Percentiles rank a stretch among this genome's conserved stretches.
Conservation (phyloP, 2,113 vertebrate genomes). For the Nothocercus julius region DNA sequence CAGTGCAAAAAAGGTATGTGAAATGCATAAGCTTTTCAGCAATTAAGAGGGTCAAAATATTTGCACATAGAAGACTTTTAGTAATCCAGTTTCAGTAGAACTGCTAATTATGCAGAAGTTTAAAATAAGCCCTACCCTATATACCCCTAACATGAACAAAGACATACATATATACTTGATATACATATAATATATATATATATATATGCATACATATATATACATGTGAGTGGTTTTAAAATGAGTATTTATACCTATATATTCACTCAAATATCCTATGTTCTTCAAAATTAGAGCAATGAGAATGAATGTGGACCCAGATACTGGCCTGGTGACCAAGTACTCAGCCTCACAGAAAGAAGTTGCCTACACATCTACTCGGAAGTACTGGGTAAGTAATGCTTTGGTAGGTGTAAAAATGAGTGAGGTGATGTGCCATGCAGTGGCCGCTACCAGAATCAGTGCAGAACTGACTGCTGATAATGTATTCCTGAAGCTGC, state of each 20-base stretch:
- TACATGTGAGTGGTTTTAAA: neutral
- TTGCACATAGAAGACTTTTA: neutral
- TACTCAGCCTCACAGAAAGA: constrained; percentile 2
- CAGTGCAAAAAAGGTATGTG: constrained; percentile 76
- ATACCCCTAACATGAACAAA: neutral
- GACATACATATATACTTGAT: neutral
- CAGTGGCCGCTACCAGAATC: neutral
- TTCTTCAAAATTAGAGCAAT: constrained; percentile 69
- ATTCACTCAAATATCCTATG: neutral
- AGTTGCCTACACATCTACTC: neutral
- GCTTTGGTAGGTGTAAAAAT: neutral
- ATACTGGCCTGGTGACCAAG: constrained; percentile 23
- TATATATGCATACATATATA: neutral
- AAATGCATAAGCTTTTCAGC: neutral
- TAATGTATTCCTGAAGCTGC: neutral
- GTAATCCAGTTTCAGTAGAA: neutral
- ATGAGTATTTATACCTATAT: neutral
- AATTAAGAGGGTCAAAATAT: neutral
- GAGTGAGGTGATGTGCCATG: neutral
- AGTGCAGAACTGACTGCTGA: neutral
- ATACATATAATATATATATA: too few relatives aligned
- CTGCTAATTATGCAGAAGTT: neutral
- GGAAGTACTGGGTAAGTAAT: constrained; percentile 62
- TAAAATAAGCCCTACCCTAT: neutral
- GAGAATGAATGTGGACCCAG: constrained; percentile 63